Percentiles rank a stretch among this genome's conserved stretches.
Evolutionary conservation across 1,140 invertebrate genomes (phyloP).

Genomic region (Cepaea nemoralis): DNA sequence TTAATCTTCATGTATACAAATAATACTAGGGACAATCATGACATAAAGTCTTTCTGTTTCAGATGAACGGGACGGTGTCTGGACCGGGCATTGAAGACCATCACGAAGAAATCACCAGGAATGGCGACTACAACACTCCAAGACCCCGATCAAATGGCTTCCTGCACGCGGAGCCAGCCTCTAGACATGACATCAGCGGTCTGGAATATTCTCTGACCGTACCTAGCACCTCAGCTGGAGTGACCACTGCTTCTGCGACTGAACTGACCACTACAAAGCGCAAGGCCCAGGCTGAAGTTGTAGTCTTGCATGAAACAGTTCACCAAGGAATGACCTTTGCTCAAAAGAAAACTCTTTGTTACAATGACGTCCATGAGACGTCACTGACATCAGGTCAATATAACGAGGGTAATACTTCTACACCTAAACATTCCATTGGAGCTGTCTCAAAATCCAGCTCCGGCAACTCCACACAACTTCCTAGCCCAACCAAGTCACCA

Average conservation of each 20-base stretch:
- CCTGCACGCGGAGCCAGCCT: too few relatives aligned
- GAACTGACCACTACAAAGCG: slow-evolving; percentile 35
- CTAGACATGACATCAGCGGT: too few relatives aligned
- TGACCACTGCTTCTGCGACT: slow-evolving; percentile 46
- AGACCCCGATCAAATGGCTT: background rate
- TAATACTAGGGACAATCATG: too few relatives aligned
- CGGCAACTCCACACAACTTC: background rate
- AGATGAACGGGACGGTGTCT: background rate
- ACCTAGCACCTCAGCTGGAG: too few relatives aligned
- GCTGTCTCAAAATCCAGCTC: too few relatives aligned
- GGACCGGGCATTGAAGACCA: background rate
- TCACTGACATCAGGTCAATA: background rate
- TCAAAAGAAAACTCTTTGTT: background rate
- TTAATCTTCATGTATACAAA: too few relatives aligned
- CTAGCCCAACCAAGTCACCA: background rate
- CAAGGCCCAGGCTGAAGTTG: background rate
- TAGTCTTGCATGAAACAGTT: background rate
- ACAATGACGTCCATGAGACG: background rate
- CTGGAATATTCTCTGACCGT: too few relatives aligned
- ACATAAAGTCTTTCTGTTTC: background rate
- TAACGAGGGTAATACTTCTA: too few relatives aligned
- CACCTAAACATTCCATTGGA: background rate
- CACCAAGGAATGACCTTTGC: background rate
- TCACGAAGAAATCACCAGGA: background rate
- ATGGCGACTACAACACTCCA: background rate